Evolutionary conservation across 2,888 invertebrate genomes (phyloP), one percentile per base, ranked within the genome.

Genomic region (Dicyrtoma fusca): DNA sequence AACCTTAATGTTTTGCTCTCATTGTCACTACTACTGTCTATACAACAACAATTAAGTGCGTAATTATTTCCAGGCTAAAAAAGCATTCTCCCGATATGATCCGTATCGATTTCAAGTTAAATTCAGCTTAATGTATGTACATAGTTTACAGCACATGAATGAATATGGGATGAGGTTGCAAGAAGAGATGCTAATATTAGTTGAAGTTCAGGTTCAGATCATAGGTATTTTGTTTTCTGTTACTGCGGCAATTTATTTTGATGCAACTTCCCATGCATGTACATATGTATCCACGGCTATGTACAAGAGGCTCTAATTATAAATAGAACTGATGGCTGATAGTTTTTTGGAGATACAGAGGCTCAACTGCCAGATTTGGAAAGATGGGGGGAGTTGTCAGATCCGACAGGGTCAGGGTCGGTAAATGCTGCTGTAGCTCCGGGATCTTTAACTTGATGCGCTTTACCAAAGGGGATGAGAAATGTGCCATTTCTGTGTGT

Each of bases 361-460:
- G 11, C 42, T 34, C 11, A 13, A 25, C 34, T 34, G 26, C 42
- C 13, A 53, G 42, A 14, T 21, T 14, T 66, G 66, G 66, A 66
- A 11, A 66, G 66, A 66, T 66, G 66, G 66, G 49, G 66, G 53
- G 17, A 66, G 42, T 26, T 34, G 53, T 53, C 17, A 23, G 63
- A 21, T 21, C 34, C 34, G 34, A 34, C 34, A 34, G 21, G 23
- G 17, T 34, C 8, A 8, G 34, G 3, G 34, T 34, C 8, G 34
- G 34, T 34, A 34, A 8, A 5, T 34, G 34, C 8, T 34, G 34
- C 34, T 34, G 34, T 23, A 55, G 23, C 11, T 21, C 49, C 49
- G 49, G 3, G 55, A 23, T 8, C 21, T 25, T 55, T 25, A 23
- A 23, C 23, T 55, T 5, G 21, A 21, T n/a, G n/a, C n/a, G n/a